Percentiles rank a stretch among this genome's conserved stretches.
Evolutionary conservation across 53 echinoderm and acorn worm species (phyloP).

Genomic region (Crossaster papposus): DNA sequence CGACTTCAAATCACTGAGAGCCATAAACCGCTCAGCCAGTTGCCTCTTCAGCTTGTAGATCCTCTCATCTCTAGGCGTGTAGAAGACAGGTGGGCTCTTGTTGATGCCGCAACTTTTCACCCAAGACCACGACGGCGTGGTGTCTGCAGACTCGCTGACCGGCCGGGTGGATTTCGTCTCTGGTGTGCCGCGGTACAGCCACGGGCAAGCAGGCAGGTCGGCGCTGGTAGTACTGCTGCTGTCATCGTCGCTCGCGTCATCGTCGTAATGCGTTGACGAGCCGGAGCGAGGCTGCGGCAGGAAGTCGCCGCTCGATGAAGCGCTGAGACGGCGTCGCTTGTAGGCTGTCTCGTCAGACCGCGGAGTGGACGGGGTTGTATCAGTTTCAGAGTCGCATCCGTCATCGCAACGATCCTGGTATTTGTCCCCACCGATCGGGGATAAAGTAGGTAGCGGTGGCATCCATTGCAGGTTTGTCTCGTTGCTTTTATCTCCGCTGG

Average conservation of each 20-base stretch:
- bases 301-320: constrained; percentile 40
- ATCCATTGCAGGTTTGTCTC: background rate
- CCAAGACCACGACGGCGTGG: background rate
- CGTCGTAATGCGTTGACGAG: background rate
- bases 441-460: background rate
- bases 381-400: background rate
- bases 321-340: constrained; percentile 37
- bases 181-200: background rate
- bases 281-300: background rate
- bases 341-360: background rate
- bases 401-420: background rate
- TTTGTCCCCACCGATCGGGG: background rate
- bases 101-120: background rate
- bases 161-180: background rate
- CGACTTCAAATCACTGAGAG: constrained; percentile 18
- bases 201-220: background rate
- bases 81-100: background rate
- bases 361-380: background rate
- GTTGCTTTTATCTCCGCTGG: background rate
- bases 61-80: constrained; percentile 36
- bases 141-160: background rate
- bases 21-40: background rate
- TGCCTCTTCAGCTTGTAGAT: constrained; percentile 37
- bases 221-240: background rate
- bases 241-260: background rate